These are phyloP conservation scores for Enteromius trimaculatus DNA, from an alignment of 2,797 vertebrate genomes.

Conservation along the genomic window DNA sequence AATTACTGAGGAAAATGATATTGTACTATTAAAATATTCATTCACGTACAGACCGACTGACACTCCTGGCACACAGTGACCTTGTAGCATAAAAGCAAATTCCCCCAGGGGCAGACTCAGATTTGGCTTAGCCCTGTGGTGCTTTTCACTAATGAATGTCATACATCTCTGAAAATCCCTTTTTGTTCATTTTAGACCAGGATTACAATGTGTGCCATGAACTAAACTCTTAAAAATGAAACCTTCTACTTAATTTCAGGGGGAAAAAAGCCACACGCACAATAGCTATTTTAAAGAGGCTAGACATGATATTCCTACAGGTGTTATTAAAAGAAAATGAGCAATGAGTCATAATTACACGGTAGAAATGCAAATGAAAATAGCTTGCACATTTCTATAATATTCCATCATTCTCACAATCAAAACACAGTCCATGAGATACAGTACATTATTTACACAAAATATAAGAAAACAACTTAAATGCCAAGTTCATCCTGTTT, in stretches of 20 bases:
- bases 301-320: not conserved
- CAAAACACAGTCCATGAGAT: not conserved
- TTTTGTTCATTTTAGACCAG: slow-evolving; percentile 32
- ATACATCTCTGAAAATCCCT: slow-evolving; percentile 26
- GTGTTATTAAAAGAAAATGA: slow-evolving; percentile 23
- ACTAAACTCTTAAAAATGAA: slow-evolving; percentile 22
- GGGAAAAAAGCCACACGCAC: not conserved
- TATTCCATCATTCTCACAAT: not conserved
- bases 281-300: slow-evolving; percentile 21
- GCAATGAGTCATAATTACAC: slow-evolving; percentile 3
- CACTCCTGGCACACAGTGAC: slow-evolving; percentile 38
- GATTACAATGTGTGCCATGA: slow-evolving; percentile 27
- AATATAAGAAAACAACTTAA: not conserved
- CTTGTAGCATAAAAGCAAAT: slow-evolving; percentile 47
- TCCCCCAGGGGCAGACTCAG: slow-evolving; percentile 22
- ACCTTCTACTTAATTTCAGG: slow-evolving; percentile 14
- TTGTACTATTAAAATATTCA: slow-evolving; percentile 40
- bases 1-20: slow-evolving; percentile 3
- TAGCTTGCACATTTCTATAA: not conserved
- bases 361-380: slow-evolving; percentile 14
- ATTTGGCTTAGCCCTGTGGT: slow-evolving; percentile 45
- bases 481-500: not conserved
- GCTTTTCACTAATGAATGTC: slow-evolving; percentile 43
- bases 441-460: not conserved
- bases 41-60: slow-evolving; percentile 14